Base-by-base conservation (phyloP, 2,797 vertebrate species). In the Melanotaenia boesemani region DNA sequence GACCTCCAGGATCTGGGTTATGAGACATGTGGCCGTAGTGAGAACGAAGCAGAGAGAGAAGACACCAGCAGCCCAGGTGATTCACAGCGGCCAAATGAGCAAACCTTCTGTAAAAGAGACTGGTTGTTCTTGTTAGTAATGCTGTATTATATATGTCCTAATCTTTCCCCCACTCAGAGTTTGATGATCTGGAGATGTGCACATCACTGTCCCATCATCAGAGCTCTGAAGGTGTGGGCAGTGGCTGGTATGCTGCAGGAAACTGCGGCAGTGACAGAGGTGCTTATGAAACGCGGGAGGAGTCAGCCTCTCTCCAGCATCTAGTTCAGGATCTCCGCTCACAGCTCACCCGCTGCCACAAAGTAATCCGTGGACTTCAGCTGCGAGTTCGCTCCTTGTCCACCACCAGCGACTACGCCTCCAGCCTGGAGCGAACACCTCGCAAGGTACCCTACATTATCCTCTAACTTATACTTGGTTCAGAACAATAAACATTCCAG, bases 1-100 rank as follows among this genome's bases (percentile, higher is more conserved):
- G 98, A 98, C 81, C 95, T 99, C 37, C 98, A 99, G 93, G 98
- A 99, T 81, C 92, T 99, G 91, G 98, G 98, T 70, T 99, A 99
- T 6, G 98, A 99, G 93, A 99, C 98, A 0, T 97, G 97, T 0
- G 98, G 97, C 20, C 95, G 96, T 70, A 99, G 98, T 0, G 98
- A 99, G 91, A 98, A 98, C 0, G 98, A 99, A 82, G 97, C 96
- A 0, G 98, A 99, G 80, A 92, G 96, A 59, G 98, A 99, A 0
- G 97, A 97, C 74, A 89, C 94, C 80, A 98, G 97, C 83, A 99
- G 98, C 79, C 97, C 98, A 0, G 97, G 98, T 99, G 88, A 93
- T 76, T 20, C 58, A 60, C 36, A 26, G 2, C 54, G 13, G 41
- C 52, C 50, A 7, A 20, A 20, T 6, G 44, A 46, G 44, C 44